Base-by-base conservation (phyloP, 2,113 vertebrate species). In the Mionectes macconnelli region DNA sequence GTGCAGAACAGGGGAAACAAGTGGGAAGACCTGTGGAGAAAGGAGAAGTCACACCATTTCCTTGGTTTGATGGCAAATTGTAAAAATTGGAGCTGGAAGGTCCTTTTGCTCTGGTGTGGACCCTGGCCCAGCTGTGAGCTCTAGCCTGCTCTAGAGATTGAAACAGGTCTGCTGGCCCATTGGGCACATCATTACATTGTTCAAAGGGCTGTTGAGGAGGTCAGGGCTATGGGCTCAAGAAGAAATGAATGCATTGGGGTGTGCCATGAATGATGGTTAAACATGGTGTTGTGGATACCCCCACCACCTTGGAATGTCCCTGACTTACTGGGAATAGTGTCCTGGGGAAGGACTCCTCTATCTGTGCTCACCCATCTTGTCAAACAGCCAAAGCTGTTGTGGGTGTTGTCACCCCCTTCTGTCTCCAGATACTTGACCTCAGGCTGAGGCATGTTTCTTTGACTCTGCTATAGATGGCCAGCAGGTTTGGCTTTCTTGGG, bases 201-300 rank as follows among this genome's bases (percentile, higher is more conserved):
- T 37, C 35, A 35, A n/a, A 59, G n/a, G 17, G 24, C 19, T 53
- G 17, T 28, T 84, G 30, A 56, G 68, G 23, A 64, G 40, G 14
- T 76, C 52, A 17, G 57, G 75, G 22, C 47, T 74, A 2, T 5
- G 35, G 31, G 24, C 35, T 88, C 21, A 25, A 2, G 76, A 73
- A 82, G 27, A 23, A 24, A 40, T 17, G 23, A 25, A 23, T 73
- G n/a, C 52, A 28, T n/a, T 69, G 70, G 21, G 7, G 17, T 44
- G 45, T 60, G 62, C 62, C 16, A 2, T 0, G 57, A n/a, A 53
- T 72, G 30, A 10, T 76, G 62, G 17, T 60, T 40, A 60, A 47
- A 66, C 0, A 0, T 62, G 60, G 28, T 49, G n/a, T 3, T 59
- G 20, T 55, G 47, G 31, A 4, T 44, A 37, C 14, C 4, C 14